Evolutionary conservation across 2,888 invertebrate species (phyloP).

Genomic region (Gari tellinella): DNA sequence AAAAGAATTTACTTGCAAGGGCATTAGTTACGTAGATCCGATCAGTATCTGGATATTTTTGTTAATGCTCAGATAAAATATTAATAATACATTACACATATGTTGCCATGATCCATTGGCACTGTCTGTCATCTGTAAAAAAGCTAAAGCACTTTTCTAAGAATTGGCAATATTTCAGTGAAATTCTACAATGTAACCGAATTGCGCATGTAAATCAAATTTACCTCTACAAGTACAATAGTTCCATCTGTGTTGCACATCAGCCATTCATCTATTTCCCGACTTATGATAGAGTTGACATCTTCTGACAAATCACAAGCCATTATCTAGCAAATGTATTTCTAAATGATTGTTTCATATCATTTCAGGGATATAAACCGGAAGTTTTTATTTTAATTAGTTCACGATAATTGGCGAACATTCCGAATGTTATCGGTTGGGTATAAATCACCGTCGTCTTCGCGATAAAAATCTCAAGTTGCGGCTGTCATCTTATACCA

Average conservation of each 20-base stretch:
- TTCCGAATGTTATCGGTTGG: too few species aligned
- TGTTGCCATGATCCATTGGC: too few species aligned
- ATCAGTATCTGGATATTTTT: too few species aligned
- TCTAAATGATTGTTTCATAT: neutral
- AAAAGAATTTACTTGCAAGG: too few species aligned
- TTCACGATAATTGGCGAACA: too few species aligned
- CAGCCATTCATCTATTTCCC: conserved; percentile 29
- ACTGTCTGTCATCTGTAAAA: too few species aligned
- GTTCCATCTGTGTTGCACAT: conserved; percentile 29
- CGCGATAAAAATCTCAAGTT: too few species aligned
- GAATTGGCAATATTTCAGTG: neutral
- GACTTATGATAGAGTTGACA: conserved; percentile 16
- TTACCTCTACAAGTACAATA: conserved; percentile 21
- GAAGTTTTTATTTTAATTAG: conserved; percentile 16
- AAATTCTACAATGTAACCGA: too few species aligned
- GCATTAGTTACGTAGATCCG: too few species aligned
- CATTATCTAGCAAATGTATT: conserved; percentile 18
- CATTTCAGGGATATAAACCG: conserved; percentile 1
- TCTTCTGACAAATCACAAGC: conserved; percentile 30
- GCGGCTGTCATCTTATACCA: too few species aligned
- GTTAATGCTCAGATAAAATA: neutral
- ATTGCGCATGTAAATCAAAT: neutral
- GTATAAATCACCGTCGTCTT: too few species aligned
- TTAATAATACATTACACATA: neutral
- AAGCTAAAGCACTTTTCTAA: too few species aligned